Conservation (phyloP, 2,113 vertebrate species). For the Triplophysa tibetana region DNA sequence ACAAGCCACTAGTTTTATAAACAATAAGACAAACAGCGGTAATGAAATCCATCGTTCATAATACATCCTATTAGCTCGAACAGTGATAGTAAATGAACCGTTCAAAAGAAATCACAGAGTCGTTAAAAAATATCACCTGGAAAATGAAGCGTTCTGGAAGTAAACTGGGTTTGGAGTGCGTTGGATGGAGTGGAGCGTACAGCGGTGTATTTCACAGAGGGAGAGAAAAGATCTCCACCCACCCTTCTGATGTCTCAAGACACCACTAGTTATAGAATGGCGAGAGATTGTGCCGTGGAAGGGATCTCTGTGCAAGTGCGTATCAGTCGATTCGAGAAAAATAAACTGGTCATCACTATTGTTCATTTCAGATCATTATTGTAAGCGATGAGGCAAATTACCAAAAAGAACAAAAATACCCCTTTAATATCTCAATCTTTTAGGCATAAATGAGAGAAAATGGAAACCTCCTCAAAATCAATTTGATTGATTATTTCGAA, state of each 20-base stretch:
- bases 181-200: not conserved
- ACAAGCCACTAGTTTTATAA: constrained; percentile 9
- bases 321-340: not conserved
- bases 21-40: not conserved
- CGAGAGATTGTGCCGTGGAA: not conserved
- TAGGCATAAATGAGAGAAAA: too few relatives aligned
- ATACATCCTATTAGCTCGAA: constrained; percentile 15
- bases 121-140: constrained; percentile 21
- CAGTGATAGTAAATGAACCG: constrained; percentile 46
- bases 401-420: too few relatives aligned
- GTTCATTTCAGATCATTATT: too few relatives aligned
- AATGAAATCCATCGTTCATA: constrained; percentile 22
- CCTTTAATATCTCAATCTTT: too few relatives aligned
- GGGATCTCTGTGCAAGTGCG: not conserved
- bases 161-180: not conserved
- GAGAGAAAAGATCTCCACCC: not conserved
- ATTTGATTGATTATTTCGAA: too few relatives aligned
- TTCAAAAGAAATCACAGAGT: constrained; percentile 41
- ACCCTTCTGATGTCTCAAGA: not conserved
- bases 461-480: too few relatives aligned
- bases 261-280: not conserved
- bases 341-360: too few relatives aligned
- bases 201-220: not conserved
- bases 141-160: constrained; percentile 22
- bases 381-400: too few relatives aligned